A percentile compares a stretch with the other conserved stretches of the same genome.
Evolutionary conservation across 2,113 vertebrate species (phyloP).

Genomic region (Hydropotes inermis): DNA sequence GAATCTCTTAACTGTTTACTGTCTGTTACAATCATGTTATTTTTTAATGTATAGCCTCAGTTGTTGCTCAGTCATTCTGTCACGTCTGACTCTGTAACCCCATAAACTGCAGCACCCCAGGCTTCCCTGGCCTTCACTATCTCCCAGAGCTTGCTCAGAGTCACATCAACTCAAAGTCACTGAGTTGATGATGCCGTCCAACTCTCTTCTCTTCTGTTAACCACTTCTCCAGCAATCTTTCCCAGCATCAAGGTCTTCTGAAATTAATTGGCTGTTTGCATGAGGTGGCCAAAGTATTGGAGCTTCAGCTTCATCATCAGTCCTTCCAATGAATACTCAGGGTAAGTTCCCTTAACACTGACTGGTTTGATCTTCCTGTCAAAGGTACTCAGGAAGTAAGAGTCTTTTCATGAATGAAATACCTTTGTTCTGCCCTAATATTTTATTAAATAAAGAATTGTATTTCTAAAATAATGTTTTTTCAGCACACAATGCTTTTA

Average conservation of each 20-base stretch:
- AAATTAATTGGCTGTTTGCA: neutral
- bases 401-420: neutral
- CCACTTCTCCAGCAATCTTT: neutral
- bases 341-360: neutral
- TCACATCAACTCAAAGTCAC: neutral
- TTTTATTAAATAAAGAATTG: neutral
- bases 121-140: neutral
- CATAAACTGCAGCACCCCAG: neutral
- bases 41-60: neutral
- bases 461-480: conserved; percentile 2
- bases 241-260: neutral
- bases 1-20: neutral
- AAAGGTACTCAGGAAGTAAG: neutral
- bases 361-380: neutral
- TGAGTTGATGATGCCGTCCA: neutral
- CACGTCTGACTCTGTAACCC: neutral
- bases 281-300: neutral
- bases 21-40: neutral
- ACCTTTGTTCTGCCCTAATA: neutral
- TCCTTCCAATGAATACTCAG: neutral
- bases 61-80: neutral
- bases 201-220: neutral
- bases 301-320: neutral
- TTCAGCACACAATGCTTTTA: neutral
- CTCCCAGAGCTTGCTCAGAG: neutral